Evolutionary conservation across 2,113 vertebrate species (phyloP).

Genomic region (Hypocryptadius cinnamomeus): DNA sequence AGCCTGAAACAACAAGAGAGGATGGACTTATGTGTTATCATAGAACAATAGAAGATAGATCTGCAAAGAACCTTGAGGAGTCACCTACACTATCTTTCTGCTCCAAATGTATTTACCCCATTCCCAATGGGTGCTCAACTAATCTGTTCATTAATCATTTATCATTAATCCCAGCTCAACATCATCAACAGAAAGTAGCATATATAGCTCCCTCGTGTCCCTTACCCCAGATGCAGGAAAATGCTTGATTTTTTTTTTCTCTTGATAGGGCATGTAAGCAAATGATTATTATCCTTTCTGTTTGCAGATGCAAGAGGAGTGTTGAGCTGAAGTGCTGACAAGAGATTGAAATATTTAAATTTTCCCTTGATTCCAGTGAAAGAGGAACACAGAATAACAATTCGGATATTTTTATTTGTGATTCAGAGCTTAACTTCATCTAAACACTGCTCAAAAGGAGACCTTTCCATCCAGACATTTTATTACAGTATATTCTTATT

Average conservation of each 20-base stretch:
- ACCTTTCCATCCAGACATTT: not conserved
- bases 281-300: slow-evolving; percentile 25
- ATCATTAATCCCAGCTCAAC: not conserved
- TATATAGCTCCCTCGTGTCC: not conserved
- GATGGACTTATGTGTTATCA: not conserved
- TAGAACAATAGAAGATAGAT: not conserved
- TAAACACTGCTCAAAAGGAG: not conserved
- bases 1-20: not conserved
- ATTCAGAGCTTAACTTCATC: not conserved
- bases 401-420: not conserved
- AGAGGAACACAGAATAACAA: not conserved
- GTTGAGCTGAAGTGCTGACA: slow-evolving; percentile 20
- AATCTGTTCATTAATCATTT: slow-evolving; percentile 38
- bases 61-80: not conserved
- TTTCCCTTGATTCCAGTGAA: not conserved
- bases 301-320: slow-evolving; percentile 44
- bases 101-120: not conserved
- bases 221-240: not conserved
- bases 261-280: slow-evolving; percentile 14
- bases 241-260: slow-evolving; percentile 11
- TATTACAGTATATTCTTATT: not conserved
- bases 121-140: not conserved
- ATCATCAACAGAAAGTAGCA: slow-evolving; percentile 9
- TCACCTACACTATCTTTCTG: not conserved
- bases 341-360: slow-evolving; percentile 33